Base-by-base conservation (phyloP, 2,888 invertebrate species). In the Vannuccia rotundouncinata region DNA sequence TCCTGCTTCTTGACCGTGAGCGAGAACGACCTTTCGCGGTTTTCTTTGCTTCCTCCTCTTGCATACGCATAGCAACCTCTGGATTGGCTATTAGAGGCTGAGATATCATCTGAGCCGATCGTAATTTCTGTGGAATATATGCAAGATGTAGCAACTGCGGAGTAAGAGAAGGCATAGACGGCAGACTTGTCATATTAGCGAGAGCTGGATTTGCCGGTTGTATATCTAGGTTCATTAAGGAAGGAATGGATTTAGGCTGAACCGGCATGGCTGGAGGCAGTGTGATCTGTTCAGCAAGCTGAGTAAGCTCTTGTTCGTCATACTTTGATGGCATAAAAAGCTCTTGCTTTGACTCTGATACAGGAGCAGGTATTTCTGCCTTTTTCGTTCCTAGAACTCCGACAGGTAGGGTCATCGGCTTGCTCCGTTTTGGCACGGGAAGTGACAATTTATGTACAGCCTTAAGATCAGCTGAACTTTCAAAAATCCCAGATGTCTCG, bases 91-190 rank as follows among this genome's bases (percentile, higher is more conserved):
- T 31, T n/a, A 77, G 31, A 2, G 77, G 77, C 27, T 77, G 77
- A 77, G 77, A 77, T 17, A 77, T 77, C 77, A 77, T 77, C 27
- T 77, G 77, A 31, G 77, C 77, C 5, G 77, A 77, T n/a, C 77
- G 77, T 29, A 77, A 77, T 22, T 77, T 77, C 22, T 77, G 77
- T 10, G 77, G 77, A 77, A 77, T 77, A 27, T 66, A 66, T 17
- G 66, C 66, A 22, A 66, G 66, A 22, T 66, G 66, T 2, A 66
- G 22, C 25, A 66, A 66, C 22, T 66, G 66, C 2, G 66, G 66
- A 5, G 66, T 66, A 66, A 66, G 66, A 22, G 66, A 66, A 2
- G 66, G 66, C 10, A 66, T 66, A n/a, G 66, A 2, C 22, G 66
- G 66, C 2, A 77, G 22, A 31, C 45, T 31, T 10, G 77, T 31